A percentile compares a stretch with the other conserved stretches of the same genome.
These are phyloP conservation scores for Apaloderma vittatum DNA, from an alignment of 2,113 vertebrate species.

Conservation along the genomic window DNA sequence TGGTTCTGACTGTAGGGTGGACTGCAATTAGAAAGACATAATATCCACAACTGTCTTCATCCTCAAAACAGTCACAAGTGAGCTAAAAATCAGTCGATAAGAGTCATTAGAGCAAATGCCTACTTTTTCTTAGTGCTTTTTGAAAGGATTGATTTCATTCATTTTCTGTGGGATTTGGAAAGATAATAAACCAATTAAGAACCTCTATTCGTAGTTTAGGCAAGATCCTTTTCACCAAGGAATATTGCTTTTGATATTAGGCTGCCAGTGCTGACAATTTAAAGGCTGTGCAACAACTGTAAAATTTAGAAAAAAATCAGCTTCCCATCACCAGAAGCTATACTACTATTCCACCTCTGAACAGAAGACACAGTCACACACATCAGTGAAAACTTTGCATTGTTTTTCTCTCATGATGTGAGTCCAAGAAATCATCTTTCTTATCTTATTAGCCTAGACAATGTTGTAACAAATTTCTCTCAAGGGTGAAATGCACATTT, in stretches of 20 bases:
- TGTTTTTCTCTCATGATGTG: neutral
- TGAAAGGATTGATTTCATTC: neutral
- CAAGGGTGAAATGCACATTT: neutral
- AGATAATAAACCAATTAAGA: neutral
- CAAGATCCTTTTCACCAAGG: neutral
- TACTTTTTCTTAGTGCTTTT: neutral
- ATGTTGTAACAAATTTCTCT: neutral
- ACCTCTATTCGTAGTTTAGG: neutral
- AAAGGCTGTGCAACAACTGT: neutral
- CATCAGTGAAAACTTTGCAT: neutral
- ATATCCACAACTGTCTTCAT: neutral
- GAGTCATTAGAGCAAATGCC: neutral
- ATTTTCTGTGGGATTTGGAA: neutral
- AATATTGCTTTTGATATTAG: neutral
- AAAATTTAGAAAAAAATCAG: neutral
- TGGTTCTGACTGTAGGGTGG: neutral
- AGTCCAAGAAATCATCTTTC: neutral
- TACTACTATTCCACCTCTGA: neutral
- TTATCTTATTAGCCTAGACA: neutral
- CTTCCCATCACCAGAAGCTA: neutral
- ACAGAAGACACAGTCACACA: neutral
- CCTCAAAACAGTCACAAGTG: neutral
- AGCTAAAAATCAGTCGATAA: neutral
- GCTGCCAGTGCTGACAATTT: neutral
- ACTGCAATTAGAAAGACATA: neutral